A percentile compares a stretch with the other conserved stretches of the same genome.
Conservation (phyloP, 2,113 vertebrate species). For the Caranx melampygus region DNA sequence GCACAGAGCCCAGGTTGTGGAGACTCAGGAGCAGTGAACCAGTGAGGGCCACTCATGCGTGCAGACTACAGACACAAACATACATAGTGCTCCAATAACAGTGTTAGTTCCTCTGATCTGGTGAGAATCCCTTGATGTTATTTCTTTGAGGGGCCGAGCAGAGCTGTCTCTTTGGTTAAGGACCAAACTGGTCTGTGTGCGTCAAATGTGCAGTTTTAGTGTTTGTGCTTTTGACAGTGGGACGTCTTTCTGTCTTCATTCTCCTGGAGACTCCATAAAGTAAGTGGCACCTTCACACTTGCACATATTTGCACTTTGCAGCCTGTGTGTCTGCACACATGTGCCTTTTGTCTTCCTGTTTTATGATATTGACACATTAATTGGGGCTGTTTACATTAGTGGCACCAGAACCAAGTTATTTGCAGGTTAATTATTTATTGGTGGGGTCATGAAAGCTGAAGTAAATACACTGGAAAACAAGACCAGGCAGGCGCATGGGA, state of each 20-base stretch:
- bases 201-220: conserved; percentile 18
- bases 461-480: neutral
- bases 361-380: too few relatives aligned
- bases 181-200: neutral
- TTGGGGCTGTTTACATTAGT: too few relatives aligned
- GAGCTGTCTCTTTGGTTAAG: conserved; percentile 32
- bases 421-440: neutral
- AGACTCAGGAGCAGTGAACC: conserved; percentile 64
- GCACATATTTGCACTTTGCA: conserved; percentile 1
- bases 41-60: conserved; percentile 56
- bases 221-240: neutral
- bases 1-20: conserved; percentile 38
- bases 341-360: too few relatives aligned
- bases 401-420: too few relatives aligned
- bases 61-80: conserved; percentile 53
- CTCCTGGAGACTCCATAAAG: neutral
- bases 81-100: conserved; percentile 44
- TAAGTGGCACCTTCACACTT: neutral
- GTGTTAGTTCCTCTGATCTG: conserved; percentile 21
- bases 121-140: conserved; percentile 48
- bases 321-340: neutral
- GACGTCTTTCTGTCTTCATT: neutral
- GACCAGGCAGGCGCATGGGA: fast-evolving
- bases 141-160: conserved; percentile 34
- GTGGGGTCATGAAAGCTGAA: neutral